A percentile compares a stretch with the other conserved stretches of the same genome.
Evolutionary conservation across 2,113 vertebrate species (phyloP).

Genomic region (Plecturocebus donacophilus): DNA sequence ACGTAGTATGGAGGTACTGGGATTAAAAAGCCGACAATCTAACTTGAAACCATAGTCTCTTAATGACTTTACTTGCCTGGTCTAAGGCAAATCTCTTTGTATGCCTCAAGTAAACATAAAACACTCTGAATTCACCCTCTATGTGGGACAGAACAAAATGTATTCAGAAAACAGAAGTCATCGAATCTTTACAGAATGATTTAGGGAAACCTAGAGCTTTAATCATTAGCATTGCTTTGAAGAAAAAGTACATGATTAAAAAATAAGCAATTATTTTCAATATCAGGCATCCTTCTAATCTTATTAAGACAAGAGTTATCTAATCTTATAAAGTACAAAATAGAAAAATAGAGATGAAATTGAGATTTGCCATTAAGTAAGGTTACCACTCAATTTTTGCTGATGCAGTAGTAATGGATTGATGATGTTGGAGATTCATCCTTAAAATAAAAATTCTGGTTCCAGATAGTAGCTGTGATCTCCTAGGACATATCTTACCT

Average conservation of each 20-base stretch:
- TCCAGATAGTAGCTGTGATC: constrained; percentile 45
- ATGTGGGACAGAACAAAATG: not conserved
- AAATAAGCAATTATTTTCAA: constrained; percentile 47
- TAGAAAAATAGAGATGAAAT: constrained; percentile 22
- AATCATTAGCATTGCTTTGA: constrained; percentile 35
- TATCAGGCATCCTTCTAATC: not conserved
- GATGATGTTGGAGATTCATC: not conserved
- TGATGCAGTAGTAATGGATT: not conserved
- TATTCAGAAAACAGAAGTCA: not conserved
- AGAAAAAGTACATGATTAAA: constrained; percentile 3
- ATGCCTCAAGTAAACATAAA: not conserved
- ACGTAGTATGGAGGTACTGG: not conserved
- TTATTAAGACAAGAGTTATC: not conserved
- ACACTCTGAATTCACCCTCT: not conserved
- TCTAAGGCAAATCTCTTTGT: not conserved
- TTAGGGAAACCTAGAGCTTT: not conserved
- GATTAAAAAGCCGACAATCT: too few relatives aligned
- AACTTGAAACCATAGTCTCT: not conserved
- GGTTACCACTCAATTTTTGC: constrained; percentile 22
- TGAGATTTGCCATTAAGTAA: not conserved
- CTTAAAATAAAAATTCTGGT: constrained; percentile 57
- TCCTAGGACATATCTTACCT: constrained; percentile 59
- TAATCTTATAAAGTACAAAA: not conserved
- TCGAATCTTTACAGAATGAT: not conserved
- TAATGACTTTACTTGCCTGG: not conserved